Conservation (phyloP, 2,888 invertebrate genomes). For the Drosophila greeni region DNA sequence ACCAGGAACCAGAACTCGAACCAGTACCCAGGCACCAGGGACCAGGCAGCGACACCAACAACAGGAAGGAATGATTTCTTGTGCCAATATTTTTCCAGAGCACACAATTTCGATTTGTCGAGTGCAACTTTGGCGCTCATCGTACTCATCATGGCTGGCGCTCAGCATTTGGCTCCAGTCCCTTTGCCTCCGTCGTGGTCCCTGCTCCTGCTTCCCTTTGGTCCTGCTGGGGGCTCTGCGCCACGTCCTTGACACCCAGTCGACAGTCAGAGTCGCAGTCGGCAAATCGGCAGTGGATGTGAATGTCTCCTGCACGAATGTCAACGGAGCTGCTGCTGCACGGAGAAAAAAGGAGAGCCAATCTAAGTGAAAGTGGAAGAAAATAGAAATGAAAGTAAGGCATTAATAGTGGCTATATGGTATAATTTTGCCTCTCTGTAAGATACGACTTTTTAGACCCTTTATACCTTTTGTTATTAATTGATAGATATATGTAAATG, state of each 20-base stretch:
- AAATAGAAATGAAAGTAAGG: neutral
- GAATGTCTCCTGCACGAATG: constrained; percentile 66
- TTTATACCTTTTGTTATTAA: no score
- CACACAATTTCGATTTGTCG: constrained; percentile 79
- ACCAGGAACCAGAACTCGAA: neutral
- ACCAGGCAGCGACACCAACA: constrained; percentile 62
- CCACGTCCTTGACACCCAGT: constrained; percentile 66
- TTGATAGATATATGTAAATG: no score
- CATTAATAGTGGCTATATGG: no score
- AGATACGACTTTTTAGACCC: no score
- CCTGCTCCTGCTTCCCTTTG: neutral
- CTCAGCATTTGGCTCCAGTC: constrained; percentile 59
- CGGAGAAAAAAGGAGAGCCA: neutral
- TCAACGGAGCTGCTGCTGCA: constrained; percentile 53
- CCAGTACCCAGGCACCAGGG: constrained; percentile 11
- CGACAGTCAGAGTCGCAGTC: constrained; percentile 51
- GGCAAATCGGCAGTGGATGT: constrained; percentile 43
- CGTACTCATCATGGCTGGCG: constrained; percentile 70
- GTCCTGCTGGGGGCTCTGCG: constrained; percentile 34
- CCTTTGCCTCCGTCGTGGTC: constrained; percentile 7
- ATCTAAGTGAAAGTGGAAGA: neutral
- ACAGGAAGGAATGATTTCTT: constrained; percentile 79
- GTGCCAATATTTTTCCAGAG: constrained; percentile 78
- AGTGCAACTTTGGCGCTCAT: constrained; percentile 76
- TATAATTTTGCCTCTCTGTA: no score